phyloP scores from a whole-genome alignment of 1,140 invertebrate species.

The Orius insidiosus region DNA sequence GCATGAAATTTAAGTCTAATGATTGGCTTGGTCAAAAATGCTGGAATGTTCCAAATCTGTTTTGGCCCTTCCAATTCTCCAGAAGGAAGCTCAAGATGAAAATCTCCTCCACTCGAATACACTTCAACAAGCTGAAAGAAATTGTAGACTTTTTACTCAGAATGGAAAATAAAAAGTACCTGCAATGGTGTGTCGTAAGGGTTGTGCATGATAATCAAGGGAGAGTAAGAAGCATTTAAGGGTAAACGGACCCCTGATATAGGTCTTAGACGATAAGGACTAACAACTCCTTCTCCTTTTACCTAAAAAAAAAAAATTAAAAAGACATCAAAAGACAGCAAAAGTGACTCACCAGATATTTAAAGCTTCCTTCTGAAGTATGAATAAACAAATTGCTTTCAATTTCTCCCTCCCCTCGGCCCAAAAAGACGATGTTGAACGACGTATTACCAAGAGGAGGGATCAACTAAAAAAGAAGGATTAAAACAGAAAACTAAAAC shows the following conservation, averaged over 20 bases:
- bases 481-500: conserved; percentile 9
- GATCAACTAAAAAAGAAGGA: conserved; percentile 41
- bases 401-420: conserved; percentile 71
- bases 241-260: conserved; percentile 79
- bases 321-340: too few relatives aligned
- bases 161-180: conserved; percentile 31
- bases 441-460: conserved; percentile 80
- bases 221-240: conserved; percentile 76
- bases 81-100: conserved; percentile 75
- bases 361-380: conserved; percentile 74
- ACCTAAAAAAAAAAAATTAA: too few relatives aligned
- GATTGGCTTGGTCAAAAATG: conserved; percentile 73
- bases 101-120: conserved; percentile 79
- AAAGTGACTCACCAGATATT: conserved; percentile 45
- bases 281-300: conserved; percentile 61
- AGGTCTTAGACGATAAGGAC: conserved; percentile 75
- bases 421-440: conserved; percentile 89
- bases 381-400: conserved; percentile 82
- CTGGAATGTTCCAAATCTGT: conserved; percentile 75
- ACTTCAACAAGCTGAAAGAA: conserved; percentile 58
- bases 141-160: not conserved
- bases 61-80: conserved; percentile 62
- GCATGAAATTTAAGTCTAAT: conserved; percentile 73
- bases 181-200: conserved; percentile 72
- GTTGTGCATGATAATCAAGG: conserved; percentile 85